phyloP scores from a whole-genome alignment of 30 jellyfish, hydroid and myxozoan species.

The Cassiopea xamachana region DNA sequence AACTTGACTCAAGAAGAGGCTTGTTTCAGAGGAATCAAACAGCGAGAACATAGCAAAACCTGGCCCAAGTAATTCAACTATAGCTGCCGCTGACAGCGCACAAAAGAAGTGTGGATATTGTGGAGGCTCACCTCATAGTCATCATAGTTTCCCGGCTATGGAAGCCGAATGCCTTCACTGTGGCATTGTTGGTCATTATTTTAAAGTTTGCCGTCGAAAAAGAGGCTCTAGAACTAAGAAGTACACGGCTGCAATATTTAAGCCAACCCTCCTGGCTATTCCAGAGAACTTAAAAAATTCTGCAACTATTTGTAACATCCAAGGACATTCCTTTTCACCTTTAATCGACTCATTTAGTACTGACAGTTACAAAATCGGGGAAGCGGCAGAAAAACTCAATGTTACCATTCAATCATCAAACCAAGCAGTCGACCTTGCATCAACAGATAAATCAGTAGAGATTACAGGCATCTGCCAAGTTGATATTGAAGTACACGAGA shows the following conservation, averaged over 20 bases:
- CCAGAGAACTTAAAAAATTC: background rate
- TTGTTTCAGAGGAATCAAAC: background rate
- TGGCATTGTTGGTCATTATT: background rate
- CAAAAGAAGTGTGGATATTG: background rate
- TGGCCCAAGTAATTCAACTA: background rate
- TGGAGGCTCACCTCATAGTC: background rate
- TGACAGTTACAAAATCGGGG: too few species aligned
- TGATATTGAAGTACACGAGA: background rate
- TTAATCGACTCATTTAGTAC: too few species aligned
- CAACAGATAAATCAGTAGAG: background rate
- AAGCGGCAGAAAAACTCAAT: too few species aligned
- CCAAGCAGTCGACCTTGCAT: too few species aligned
- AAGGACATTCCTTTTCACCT: too few species aligned
- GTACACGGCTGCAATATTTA: background rate
- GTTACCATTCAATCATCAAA: too few species aligned
- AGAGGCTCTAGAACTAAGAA: background rate
- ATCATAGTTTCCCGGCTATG: background rate
- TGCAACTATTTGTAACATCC: too few species aligned
- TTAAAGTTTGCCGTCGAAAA: background rate
- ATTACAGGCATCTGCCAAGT: background rate
- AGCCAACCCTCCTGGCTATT: background rate
- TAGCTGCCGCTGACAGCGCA: too few species aligned
- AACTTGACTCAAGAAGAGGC: conserved; percentile 23
- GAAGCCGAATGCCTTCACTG: background rate
- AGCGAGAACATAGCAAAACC: background rate